Base-by-base conservation (phyloP, 2,797 vertebrate genomes). In the Cetoscarus ocellatus region DNA sequence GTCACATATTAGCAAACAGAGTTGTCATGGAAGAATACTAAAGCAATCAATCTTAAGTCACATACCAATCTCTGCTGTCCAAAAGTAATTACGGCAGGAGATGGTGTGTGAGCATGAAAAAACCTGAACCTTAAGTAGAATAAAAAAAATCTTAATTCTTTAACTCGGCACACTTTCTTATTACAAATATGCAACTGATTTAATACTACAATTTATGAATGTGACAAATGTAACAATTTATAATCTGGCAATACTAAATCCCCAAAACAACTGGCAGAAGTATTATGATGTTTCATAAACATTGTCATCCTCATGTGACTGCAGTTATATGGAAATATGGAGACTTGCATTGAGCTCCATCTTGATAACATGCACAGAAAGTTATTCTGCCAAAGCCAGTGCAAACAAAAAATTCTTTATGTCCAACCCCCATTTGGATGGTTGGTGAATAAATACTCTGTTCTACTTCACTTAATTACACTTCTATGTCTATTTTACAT, bases 31-130 rank as follows among this genome's bases (percentile, higher is more conserved):
- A 68, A 40, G 75, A 86, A 45, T 87, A 83, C 56, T 89, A 83
- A 89, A 91, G 71, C 75, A 72, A 89, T 93, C 76, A 84, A 72
- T 67, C 60, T 60, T 17, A 73, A 54, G 51, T 55, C 59, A 58
- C 62, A 70, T 70, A 85, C 55, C 45, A 80, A 85, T 83, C 63
- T 61, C 68, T 63, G 45, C 19, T 58, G 58, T 81, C 67, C 51
- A 58, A 60, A 82, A 84, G 74, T 80, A 67, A 80, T 84, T 67
- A 77, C 73, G 61, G 48, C 66, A 79, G 58, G 64, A 82, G 63
- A 79, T 52, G 63, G 15, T 64, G 66, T 65, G 73, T 75, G 61
- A 84, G 67, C 55, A 72, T 73, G 77, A 70, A 58, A 77, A 71
- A 68, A 83, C 70, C 55, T 84, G 61, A 45, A 38, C 49, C n/a